A percentile compares a stretch with the other conserved stretches of the same genome.
These are phyloP conservation scores for Muscicapa striata DNA, from an alignment of 2,797 vertebrate species.

Conservation along the genomic window DNA sequence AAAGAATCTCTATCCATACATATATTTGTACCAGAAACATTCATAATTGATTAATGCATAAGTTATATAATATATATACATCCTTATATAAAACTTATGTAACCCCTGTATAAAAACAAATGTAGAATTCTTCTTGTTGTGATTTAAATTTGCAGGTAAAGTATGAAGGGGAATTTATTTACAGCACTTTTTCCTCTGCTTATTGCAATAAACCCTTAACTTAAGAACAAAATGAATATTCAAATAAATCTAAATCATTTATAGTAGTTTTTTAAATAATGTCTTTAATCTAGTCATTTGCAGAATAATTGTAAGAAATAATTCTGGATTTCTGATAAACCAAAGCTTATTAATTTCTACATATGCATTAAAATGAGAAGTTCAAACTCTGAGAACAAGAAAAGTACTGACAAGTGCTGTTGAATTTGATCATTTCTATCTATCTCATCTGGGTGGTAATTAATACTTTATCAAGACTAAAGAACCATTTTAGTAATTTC, in stretches of 20 bases:
- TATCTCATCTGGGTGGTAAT: not conserved
- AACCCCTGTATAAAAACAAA: not conserved
- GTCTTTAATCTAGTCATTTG: not conserved
- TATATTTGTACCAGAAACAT: not conserved
- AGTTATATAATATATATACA: not conserved
- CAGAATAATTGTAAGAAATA: not conserved
- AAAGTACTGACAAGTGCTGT: not conserved
- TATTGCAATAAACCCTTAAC: not conserved
- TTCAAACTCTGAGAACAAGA: not conserved
- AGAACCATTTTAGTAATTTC: not conserved
- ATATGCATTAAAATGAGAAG: not conserved
- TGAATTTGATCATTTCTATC: not conserved
- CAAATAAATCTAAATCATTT: not conserved
- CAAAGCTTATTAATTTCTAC: not conserved
- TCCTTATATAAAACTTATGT: not conserved
- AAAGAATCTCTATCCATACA: not conserved
- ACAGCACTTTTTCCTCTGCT: not conserved
- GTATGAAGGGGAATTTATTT: not conserved
- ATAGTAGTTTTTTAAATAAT: not conserved
- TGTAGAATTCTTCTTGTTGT: not conserved
- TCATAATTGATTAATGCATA: not conserved
- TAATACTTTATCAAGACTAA: constrained; percentile 18
- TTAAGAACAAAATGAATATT: constrained; percentile 16
- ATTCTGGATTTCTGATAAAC: not conserved
- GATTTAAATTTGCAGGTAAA: not conserved